These are phyloP conservation scores for Deroplatys truncata DNA, from an alignment of 2,888 invertebrate species.

Conservation along the genomic window DNA sequence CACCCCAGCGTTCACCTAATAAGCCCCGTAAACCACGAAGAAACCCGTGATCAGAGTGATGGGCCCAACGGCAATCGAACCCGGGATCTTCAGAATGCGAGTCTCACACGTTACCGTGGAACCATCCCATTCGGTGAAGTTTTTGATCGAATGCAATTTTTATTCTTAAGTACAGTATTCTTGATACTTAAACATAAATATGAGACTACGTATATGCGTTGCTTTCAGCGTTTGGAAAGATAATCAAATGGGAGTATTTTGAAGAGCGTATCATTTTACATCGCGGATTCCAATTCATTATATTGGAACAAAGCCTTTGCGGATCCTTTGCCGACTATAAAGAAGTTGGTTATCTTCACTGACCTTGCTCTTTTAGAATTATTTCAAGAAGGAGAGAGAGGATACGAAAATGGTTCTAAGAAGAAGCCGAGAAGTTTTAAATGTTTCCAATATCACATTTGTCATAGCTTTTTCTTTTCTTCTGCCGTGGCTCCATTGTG, in stretches of 20 bases:
- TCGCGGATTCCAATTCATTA: neutral
- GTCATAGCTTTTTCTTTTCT: conserved; percentile 1
- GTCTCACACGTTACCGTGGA: too few species aligned
- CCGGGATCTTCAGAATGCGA: too few species aligned
- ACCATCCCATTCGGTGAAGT: too few species aligned
- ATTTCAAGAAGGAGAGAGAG: neutral
- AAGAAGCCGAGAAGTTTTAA: conserved; percentile 2
- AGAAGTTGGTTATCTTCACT: neutral
- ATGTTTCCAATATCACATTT: conserved; percentile 10
- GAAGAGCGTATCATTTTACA: neutral
- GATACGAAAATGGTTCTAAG: neutral
- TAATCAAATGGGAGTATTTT: neutral
- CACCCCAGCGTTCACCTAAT: too few species aligned
- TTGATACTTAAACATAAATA: too few species aligned
- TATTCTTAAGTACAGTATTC: too few species aligned
- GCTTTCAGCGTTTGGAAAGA: neutral
- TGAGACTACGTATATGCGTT: too few species aligned
- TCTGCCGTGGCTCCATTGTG: neutral
- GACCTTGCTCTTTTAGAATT: neutral
- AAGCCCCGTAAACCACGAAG: too few species aligned
- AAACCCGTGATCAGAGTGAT: too few species aligned
- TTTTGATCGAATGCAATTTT: too few species aligned
- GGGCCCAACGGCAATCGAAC: too few species aligned
- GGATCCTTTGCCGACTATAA: neutral
- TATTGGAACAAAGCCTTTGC: neutral